Percentiles rank a stretch among this genome's conserved stretches.
Evolutionary conservation across 2,888 invertebrate species (phyloP).

Genomic region (Drosophila anomelani): DNA sequence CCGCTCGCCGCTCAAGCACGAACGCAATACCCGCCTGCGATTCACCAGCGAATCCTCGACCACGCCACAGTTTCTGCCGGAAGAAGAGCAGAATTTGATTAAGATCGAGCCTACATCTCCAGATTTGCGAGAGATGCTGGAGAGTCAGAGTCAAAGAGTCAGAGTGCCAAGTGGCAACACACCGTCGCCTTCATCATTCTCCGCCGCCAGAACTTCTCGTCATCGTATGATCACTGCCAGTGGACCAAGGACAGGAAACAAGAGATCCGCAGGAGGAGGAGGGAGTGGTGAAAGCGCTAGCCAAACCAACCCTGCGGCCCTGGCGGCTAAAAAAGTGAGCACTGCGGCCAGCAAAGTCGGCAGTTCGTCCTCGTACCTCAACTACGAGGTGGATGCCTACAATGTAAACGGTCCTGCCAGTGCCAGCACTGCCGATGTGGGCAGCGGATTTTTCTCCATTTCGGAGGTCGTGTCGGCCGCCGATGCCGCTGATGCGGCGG

Average conservation of each 20-base stretch:
- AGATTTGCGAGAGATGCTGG: conserved; percentile 80
- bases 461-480: conserved; percentile 74
- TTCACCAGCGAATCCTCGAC: conserved; percentile 82
- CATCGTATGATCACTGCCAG: conserved; percentile 64
- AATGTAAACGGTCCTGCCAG: conserved; percentile 59
- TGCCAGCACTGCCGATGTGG: conserved; percentile 62
- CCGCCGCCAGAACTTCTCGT: conserved; percentile 69
- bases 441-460: conserved; percentile 70
- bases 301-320: conserved; percentile 27
- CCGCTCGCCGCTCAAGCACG: conserved; percentile 83
- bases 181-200: conserved; percentile 46
- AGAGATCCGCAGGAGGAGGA: conserved; percentile 8
- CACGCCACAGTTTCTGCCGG: conserved; percentile 75
- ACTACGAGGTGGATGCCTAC: conserved; percentile 68
- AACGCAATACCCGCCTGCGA: conserved; percentile 76
- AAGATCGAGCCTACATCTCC: conserved; percentile 82
- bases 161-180: conserved; percentile 34
- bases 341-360: conserved; percentile 42
- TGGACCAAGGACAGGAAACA: conserved; percentile 35
- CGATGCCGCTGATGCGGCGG: conserved; percentile 68
- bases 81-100: conserved; percentile 79
- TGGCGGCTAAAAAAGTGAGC: conserved; percentile 48
- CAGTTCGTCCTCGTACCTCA: conserved; percentile 60
- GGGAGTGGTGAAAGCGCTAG: neutral
- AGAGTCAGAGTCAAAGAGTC: conserved; percentile 58